Percentiles rank a stretch among this genome's conserved stretches.
Conservation (phyloP, 2,888 invertebrate genomes). For the Nasonovia ribisnigri region DNA sequence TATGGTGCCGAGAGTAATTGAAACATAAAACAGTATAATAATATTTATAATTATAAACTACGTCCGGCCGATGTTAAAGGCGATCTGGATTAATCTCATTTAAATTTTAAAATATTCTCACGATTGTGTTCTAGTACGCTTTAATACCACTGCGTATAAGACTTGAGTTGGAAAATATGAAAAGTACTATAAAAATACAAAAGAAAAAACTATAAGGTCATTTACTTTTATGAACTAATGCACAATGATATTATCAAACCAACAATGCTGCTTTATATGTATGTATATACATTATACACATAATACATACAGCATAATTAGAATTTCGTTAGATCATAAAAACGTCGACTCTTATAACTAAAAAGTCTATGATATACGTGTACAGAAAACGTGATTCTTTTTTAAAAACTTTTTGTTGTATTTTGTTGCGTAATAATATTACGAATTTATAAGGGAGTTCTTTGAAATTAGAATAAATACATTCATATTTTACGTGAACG, state of each 20-base stretch:
- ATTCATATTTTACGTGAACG: not conserved
- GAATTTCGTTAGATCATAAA: slow-evolving; percentile 26
- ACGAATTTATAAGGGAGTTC: not conserved
- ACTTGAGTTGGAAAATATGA: slow-evolving; percentile 10
- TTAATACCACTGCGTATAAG: not conserved
- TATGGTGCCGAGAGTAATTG: slow-evolving; percentile 20
- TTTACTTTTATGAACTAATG: slow-evolving; percentile 51
- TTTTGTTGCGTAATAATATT: not conserved
- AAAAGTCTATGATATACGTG: not conserved
- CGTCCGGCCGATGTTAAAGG: slow-evolving; percentile 40
- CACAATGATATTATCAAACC: slow-evolving; percentile 14
- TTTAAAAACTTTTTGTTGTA: not conserved
- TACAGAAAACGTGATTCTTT: slow-evolving; percentile 11
- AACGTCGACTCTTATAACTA: slow-evolving; percentile 13
- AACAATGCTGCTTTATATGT: not conserved
- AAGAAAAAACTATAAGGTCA: slow-evolving; percentile 29
- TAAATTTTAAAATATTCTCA: slow-evolving; percentile 52
- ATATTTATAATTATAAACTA: slow-evolving; percentile 33
- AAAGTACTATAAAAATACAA: slow-evolving; percentile 19
- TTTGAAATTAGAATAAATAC: not conserved
- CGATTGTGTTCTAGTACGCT: slow-evolving; percentile 20
- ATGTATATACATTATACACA: not conserved
- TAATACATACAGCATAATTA: not conserved
- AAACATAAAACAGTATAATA: slow-evolving; percentile 24
- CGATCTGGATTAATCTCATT: slow-evolving; percentile 49